Evolutionary conservation across 2,888 invertebrate genomes (phyloP), one percentile per base, ranked within the genome.

Genomic region (Parasteatoda lunata): DNA sequence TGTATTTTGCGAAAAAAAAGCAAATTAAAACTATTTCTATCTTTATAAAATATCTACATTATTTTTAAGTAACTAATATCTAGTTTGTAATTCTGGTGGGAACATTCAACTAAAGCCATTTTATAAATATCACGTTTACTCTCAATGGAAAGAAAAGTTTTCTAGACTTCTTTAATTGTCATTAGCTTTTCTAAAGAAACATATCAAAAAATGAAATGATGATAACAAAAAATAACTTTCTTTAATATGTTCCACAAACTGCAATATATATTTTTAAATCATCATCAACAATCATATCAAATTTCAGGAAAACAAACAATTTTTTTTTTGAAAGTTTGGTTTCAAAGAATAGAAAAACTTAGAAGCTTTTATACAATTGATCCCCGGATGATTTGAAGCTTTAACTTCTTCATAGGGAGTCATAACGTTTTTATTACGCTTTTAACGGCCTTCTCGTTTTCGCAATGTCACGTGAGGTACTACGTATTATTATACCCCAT

Each of bases 391-490:
- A 81, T 79, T 86, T 86, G 30, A 80, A 77, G 85, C 65, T 77
- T 75, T 80, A 80, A 80, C 80, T 86, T 86, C 85, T 86, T 86
- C 80, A 86, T 86, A 86, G 77, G 71, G 80, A 86, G 85, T 81
- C 85, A 86, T 86, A 80, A 86, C 85, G 77, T 86, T 86, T 86
- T 86, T 86, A 86, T 86, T 86, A 86, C 85, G 77, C 85, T 86
- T 86, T 86, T 86, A 86, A 86, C 85, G 85, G 80, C 80, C 77
- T 48, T 77, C 72, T 80, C 80, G 85, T 81, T 86, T 76, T 79
- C 85, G 72, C 65, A 66, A 80, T 80, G 85, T 72, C 85, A 86
- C 80, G 85, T 86, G 80, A 30, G 84, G 80, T 80, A 80, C 76
- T 80, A 79, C 77, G 85, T 80, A 80, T 86, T 86, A 86, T 86